These are phyloP conservation scores for Erythrocercus mccallii DNA, from an alignment of 2,113 vertebrate species.

Conservation along the genomic window DNA sequence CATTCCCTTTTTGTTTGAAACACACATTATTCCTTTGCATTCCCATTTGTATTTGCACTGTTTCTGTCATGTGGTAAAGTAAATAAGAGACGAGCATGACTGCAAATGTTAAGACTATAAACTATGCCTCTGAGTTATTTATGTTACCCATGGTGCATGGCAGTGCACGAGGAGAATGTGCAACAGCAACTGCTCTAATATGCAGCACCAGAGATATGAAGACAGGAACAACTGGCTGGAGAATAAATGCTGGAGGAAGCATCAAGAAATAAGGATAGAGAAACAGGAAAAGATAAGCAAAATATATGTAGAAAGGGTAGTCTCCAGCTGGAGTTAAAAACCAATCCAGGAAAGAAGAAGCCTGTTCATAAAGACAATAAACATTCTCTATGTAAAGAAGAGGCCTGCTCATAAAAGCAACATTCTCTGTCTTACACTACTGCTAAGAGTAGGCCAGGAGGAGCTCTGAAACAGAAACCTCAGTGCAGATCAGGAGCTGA, in stretches of 20 bases:
- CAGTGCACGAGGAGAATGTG: not conserved
- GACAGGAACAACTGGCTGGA: not conserved
- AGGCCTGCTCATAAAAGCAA: not conserved
- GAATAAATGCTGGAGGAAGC: not conserved
- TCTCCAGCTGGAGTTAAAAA: not conserved
- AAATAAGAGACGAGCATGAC: not conserved
- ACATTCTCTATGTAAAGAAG: not conserved
- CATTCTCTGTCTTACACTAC: not conserved
- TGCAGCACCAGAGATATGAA: not conserved
- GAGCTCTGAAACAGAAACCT: not conserved
- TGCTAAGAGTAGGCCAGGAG: not conserved
- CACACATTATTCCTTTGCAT: not conserved
- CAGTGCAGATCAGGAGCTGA: not conserved
- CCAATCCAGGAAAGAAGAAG: not conserved
- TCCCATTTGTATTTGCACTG: not conserved
- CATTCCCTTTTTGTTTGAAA: not conserved
- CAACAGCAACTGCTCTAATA: not conserved
- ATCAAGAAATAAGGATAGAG: not conserved
- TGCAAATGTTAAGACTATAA: not conserved
- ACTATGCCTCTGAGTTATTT: not conserved
- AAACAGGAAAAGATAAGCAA: not conserved
- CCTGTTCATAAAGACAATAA: not conserved
- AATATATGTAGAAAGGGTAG: not conserved
- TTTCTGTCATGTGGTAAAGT: not conserved
- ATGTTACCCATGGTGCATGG: not conserved